Evolutionary conservation across 2,113 vertebrate genomes (phyloP).

Genomic region (Micronycteris hirsuta): DNA sequence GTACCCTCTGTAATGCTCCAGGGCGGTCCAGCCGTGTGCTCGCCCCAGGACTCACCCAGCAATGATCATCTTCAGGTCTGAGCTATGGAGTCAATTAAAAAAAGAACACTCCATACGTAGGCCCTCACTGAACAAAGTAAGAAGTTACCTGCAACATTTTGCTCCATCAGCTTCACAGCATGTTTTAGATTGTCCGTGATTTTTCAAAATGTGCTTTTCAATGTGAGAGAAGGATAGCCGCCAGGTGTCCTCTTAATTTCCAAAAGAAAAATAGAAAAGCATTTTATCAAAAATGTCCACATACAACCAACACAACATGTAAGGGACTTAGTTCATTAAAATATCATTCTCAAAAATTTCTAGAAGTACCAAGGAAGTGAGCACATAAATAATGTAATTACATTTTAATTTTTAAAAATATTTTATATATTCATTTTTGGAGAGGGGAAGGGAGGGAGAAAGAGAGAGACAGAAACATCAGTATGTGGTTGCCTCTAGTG

Average conservation of each 20-base stretch:
- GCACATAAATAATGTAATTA: not conserved
- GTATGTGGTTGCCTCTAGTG: no score
- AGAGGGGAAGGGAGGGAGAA: no score
- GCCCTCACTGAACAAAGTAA: not conserved
- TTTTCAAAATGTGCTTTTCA: slow-evolving; percentile 82
- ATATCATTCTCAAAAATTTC: not conserved
- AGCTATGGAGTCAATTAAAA: not conserved
- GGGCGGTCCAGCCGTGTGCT: not conserved
- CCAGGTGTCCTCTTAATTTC: slow-evolving; percentile 79
- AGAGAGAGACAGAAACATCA: no score
- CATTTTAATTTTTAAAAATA: no score
- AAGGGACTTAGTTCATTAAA: not conserved
- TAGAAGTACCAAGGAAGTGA: not conserved
- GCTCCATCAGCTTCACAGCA: slow-evolving; percentile 76
- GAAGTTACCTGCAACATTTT: slow-evolving; percentile 83
- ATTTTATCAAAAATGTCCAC: not conserved
- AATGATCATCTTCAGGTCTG: not conserved
- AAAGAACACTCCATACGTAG: not conserved
- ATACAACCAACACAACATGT: not conserved
- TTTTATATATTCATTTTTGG: no score
- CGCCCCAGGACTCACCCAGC: not conserved
- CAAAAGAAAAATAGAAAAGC: slow-evolving; percentile 22
- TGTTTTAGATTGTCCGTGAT: slow-evolving; percentile 84
- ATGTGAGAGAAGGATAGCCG: slow-evolving; percentile 84
- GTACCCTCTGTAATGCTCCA: not conserved